Conservation (phyloP, 1,140 invertebrate genomes). For the Platyscapa corneri region DNA sequence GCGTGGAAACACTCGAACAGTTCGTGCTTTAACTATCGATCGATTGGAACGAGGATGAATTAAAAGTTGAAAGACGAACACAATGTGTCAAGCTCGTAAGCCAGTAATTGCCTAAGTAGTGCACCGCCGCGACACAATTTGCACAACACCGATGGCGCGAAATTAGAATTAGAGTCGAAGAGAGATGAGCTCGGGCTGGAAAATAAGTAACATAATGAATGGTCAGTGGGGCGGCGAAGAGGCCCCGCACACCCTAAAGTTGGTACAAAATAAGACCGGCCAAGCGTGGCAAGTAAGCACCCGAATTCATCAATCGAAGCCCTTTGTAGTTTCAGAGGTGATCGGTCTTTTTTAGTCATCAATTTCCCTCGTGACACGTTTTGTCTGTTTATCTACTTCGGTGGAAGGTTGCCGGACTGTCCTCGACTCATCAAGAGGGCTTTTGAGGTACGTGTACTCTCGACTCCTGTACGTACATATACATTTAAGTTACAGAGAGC, state of each 20-base stretch:
- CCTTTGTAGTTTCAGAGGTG: constrained; percentile 20
- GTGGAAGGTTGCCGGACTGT: neutral
- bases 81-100: too few relatives aligned
- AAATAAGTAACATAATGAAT: neutral
- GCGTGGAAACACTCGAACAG: too few relatives aligned
- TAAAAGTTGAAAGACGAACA: too few relatives aligned
- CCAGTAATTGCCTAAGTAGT: too few relatives aligned
- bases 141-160: too few relatives aligned
- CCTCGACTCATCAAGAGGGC: neutral
- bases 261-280: constrained; percentile 19
- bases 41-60: too few relatives aligned
- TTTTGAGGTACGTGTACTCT: neutral
- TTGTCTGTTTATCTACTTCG: constrained; percentile 31
- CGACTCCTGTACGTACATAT: constrained; percentile 1
- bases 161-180: too few relatives aligned
- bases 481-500: neutral
- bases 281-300: constrained; percentile 12
- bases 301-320: constrained; percentile 48
- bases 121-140: too few relatives aligned
- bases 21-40: too few relatives aligned
- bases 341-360: constrained; percentile 44
- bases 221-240: neutral
- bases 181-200: neutral
- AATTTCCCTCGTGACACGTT: constrained; percentile 37
- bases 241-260: constrained; percentile 19